A percentile compares a stretch with the other conserved stretches of the same genome.
These are phyloP conservation scores for Eristalis pertinax DNA, from an alignment of 2,888 invertebrate genomes.

Conservation along the genomic window DNA sequence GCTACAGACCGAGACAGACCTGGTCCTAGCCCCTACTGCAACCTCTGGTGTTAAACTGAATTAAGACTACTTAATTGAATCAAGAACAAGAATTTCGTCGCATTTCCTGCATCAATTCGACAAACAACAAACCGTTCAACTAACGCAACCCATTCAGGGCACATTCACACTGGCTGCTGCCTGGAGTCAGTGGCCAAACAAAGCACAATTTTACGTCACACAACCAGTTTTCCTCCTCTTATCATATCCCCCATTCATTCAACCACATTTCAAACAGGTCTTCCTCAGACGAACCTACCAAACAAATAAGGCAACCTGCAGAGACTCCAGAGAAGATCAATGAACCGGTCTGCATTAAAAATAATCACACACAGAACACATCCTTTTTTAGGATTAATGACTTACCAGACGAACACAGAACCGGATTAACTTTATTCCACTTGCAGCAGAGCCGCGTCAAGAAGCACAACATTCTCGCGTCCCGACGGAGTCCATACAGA, in stretches of 20 bases:
- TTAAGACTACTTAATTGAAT: too few species aligned
- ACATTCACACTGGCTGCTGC: neutral
- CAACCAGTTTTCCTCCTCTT: neutral
- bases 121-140: too few species aligned
- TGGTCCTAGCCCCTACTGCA: too few species aligned
- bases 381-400: neutral
- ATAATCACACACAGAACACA: neutral
- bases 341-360: neutral
- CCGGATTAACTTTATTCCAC: conserved; percentile 47
- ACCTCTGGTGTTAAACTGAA: too few species aligned
- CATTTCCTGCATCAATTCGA: neutral
- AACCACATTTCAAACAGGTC: neutral
- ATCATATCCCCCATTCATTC: neutral
- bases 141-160: too few species aligned
- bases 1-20: too few species aligned
- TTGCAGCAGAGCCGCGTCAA: conserved; percentile 39
- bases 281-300: neutral
- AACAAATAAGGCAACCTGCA: neutral
- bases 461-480: conserved; percentile 39
- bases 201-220: neutral
- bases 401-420: conserved; percentile 46
- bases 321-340: neutral
- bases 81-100: too few species aligned
- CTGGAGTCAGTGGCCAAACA: neutral
- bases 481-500: conserved; percentile 5